phyloP scores from a whole-genome alignment of 2,113 vertebrate genomes.

The Dasyprocta punctata region DNA sequence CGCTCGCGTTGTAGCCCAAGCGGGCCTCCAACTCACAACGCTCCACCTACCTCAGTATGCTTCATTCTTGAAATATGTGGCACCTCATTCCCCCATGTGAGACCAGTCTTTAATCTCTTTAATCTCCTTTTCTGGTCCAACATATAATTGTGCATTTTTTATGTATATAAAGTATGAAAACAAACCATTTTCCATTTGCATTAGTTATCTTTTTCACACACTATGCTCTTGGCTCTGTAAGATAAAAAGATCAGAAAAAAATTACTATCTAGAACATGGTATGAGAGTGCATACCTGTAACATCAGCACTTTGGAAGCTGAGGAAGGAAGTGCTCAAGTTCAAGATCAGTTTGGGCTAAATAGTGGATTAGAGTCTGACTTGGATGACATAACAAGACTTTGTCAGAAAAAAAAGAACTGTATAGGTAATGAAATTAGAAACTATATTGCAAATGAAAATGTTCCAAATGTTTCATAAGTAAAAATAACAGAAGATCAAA shows the following conservation, averaged over 20 bases:
- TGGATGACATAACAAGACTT: neutral
- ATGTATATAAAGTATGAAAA: neutral
- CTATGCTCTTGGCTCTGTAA: neutral
- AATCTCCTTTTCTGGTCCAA: neutral
- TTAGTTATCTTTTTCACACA: neutral
- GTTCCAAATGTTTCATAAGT: neutral
- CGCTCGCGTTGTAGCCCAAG: too few relatives aligned
- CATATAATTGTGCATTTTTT: neutral
- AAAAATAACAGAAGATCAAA: constrained; percentile 25
- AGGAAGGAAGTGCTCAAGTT: neutral
- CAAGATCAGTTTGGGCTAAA: neutral
- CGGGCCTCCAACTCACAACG: too few relatives aligned
- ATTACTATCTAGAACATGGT: neutral
- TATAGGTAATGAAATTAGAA: neutral
- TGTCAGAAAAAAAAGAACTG: neutral
- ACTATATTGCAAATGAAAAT: neutral
- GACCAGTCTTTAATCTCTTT: neutral
- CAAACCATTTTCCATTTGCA: neutral
- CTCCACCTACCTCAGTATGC: too few relatives aligned
- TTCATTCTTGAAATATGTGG: neutral
- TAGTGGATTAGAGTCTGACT: neutral
- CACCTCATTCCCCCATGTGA: neutral
- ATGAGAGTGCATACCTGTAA: neutral
- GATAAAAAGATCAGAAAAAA: neutral
- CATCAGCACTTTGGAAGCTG: neutral